Percentiles rank a stretch among this genome's conserved stretches.
These are phyloP conservation scores for Orthosia cruda DNA, from an alignment of 2,888 invertebrate species.

Conservation along the genomic window DNA sequence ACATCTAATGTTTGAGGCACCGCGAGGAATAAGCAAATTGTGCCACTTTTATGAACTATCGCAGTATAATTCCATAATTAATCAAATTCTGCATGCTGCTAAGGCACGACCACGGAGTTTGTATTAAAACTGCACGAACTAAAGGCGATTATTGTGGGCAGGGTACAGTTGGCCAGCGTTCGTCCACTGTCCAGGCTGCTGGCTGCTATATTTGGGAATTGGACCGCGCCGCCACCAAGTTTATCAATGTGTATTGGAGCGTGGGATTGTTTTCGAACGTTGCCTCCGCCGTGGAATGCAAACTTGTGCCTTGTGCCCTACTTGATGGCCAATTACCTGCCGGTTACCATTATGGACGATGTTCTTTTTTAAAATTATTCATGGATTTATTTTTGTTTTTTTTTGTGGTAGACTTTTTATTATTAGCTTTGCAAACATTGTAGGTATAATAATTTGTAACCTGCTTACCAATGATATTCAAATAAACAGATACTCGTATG, in stretches of 20 bases:
- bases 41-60: slow-evolving; percentile 12
- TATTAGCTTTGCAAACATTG: no score
- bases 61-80: slow-evolving; percentile 21
- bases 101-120: slow-evolving; percentile 30
- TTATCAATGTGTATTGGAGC: slow-evolving; percentile 86
- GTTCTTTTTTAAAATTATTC: slow-evolving; percentile 34
- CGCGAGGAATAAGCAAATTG: slow-evolving; percentile 21
- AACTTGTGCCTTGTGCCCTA: slow-evolving; percentile 75
- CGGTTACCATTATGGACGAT: slow-evolving; percentile 33
- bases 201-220: slow-evolving; percentile 81
- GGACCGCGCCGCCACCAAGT: slow-evolving; percentile 80
- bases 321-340: slow-evolving; percentile 71
- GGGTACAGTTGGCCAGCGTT: slow-evolving; percentile 51
- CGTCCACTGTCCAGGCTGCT: slow-evolving; percentile 72
- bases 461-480: no score
- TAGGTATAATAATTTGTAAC: no score
- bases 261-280: slow-evolving; percentile 87
- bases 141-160: slow-evolving; percentile 62
- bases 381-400: slow-evolving; percentile 22
- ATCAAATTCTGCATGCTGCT: slow-evolving; percentile 27
- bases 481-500: no score
- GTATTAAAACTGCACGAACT: slow-evolving; percentile 35
- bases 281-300: slow-evolving; percentile 75
- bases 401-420: not conserved
- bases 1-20: slow-evolving; percentile 7